Conservation (phyloP, 2,888 invertebrate species). For the Aphidoletes aphidimyza region DNA sequence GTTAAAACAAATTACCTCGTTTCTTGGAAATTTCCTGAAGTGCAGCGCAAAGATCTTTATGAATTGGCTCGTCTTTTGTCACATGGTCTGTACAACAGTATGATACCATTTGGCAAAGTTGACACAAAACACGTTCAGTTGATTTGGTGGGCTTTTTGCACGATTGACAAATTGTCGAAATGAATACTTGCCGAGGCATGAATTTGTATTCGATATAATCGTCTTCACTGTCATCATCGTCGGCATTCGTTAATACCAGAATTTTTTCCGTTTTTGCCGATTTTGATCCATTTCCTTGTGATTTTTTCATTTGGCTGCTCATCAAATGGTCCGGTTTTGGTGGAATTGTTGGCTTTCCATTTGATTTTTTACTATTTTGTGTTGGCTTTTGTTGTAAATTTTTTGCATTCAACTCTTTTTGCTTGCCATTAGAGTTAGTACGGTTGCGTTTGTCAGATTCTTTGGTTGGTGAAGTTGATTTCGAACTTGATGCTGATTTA, state of each 20-base stretch:
- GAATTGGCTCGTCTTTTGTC: conserved; percentile 70
- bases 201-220: conserved; percentile 74
- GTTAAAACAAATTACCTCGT: conserved; percentile 65
- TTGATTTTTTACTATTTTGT: background rate
- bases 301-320: background rate
- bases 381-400: background rate
- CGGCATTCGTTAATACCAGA: background rate
- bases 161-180: conserved; percentile 71
- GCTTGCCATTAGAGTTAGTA: background rate
- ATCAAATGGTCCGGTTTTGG: conserved; percentile 55
- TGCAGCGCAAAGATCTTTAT: conserved; percentile 72
- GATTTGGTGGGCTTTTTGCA: conserved; percentile 67
- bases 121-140: conserved; percentile 62
- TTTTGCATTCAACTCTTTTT: background rate
- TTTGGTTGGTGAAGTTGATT: background rate
- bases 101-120: conserved; percentile 71
- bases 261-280: conserved; percentile 20
- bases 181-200: conserved; percentile 73
- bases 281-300: background rate
- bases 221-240: conserved; percentile 67
- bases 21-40: conserved; percentile 70
- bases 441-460: background rate
- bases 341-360: conserved; percentile 55
- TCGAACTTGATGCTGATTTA: background rate
- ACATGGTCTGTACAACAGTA: conserved; percentile 75